Conservation (phyloP, 2,888 invertebrate species). For the Hypomecis atomaria region DNA sequence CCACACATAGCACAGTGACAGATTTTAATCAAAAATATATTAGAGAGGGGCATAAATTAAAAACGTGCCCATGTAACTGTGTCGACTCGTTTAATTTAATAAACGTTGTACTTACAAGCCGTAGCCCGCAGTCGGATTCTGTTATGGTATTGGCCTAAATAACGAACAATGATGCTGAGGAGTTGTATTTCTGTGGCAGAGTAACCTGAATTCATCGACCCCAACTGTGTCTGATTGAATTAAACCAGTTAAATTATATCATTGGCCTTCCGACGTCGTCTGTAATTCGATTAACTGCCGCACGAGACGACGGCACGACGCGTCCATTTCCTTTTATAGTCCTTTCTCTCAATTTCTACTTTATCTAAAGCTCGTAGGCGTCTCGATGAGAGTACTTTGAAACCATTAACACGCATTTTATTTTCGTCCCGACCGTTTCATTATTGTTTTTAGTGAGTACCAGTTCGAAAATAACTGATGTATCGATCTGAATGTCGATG, state of each 20-base stretch:
- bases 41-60: slow-evolving; percentile 32
- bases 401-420: slow-evolving; percentile 33
- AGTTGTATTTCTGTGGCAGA: slow-evolving; percentile 55
- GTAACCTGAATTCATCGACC: slow-evolving; percentile 77
- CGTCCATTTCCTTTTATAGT: slow-evolving; percentile 54
- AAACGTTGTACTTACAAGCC: slow-evolving; percentile 16
- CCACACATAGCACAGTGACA: slow-evolving; percentile 28
- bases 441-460: slow-evolving; percentile 15
- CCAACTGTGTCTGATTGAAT: slow-evolving; percentile 76
- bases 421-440: slow-evolving; percentile 21
- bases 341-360: slow-evolving; percentile 48
- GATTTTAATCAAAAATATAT: slow-evolving; percentile 32
- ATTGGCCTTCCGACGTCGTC: slow-evolving; percentile 71
- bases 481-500: slow-evolving; percentile 46
- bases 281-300: slow-evolving; percentile 75
- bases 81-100: slow-evolving; percentile 34
- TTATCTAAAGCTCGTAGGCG: slow-evolving; percentile 45
- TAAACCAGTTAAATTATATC: slow-evolving; percentile 82
- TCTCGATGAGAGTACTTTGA: slow-evolving; percentile 33
- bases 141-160: slow-evolving; percentile 58
- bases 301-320: slow-evolving; percentile 56
- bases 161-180: slow-evolving; percentile 54
- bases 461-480: slow-evolving; percentile 37
- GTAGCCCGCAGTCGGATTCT: slow-evolving; percentile 19
- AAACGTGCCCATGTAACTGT: slow-evolving; percentile 35